Conservation (phyloP, 2,113 vertebrate species). For the Bagarius yarrelli region DNA sequence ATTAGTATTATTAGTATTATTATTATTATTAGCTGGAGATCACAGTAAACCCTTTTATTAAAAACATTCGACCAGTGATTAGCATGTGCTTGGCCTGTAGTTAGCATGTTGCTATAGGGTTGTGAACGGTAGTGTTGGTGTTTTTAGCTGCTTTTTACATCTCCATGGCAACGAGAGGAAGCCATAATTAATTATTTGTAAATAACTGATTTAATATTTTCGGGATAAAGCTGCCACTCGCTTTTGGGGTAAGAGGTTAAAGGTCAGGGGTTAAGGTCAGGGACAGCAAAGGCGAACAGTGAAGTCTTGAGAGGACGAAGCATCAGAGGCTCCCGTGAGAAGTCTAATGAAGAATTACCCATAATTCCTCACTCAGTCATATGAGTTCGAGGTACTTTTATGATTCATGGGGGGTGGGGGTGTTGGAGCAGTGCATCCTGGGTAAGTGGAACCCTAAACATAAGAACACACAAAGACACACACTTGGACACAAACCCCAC, state of each 20-base stretch:
- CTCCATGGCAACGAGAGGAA: slow-evolving; percentile 21
- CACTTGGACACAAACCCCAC: slow-evolving; percentile 17
- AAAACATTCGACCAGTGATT: background rate
- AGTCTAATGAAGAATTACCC: slow-evolving; percentile 65
- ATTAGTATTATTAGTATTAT: background rate
- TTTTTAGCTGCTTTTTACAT: slow-evolving; percentile 30
- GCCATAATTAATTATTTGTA: background rate
- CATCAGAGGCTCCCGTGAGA: slow-evolving; percentile 73
- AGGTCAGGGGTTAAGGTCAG: background rate
- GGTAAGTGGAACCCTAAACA: slow-evolving; percentile 18
- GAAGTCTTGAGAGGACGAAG: slow-evolving; percentile 74
- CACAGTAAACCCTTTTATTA: background rate
- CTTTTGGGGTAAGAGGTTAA: background rate
- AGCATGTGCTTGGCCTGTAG: background rate
- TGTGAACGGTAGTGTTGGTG: slow-evolving; percentile 4
- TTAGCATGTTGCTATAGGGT: slow-evolving; percentile 21
- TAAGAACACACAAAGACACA: slow-evolving; percentile 3
- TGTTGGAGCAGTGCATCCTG: slow-evolving; percentile 18
- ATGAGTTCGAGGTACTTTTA: background rate
- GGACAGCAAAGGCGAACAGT: slow-evolving; percentile 67
- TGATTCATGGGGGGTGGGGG: background rate
- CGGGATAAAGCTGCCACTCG: background rate
- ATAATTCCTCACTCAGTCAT: slow-evolving; percentile 12
- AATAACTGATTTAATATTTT: background rate
- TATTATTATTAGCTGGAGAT: background rate